phyloP scores from a whole-genome alignment of 2,888 invertebrate genomes.

The Drosophila robusta region DNA sequence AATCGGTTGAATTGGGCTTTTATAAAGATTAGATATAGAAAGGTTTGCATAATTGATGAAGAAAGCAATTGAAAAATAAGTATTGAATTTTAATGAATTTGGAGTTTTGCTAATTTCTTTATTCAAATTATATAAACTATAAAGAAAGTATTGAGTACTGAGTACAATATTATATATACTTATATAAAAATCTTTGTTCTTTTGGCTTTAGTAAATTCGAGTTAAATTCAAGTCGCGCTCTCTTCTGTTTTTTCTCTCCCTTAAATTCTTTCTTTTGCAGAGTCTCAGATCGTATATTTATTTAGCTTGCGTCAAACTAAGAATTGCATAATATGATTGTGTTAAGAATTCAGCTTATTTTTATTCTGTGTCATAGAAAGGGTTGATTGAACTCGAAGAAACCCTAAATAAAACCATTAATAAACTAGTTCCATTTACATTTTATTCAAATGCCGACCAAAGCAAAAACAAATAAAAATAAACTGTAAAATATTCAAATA shows the following conservation, averaged over 20 bases:
- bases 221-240: not conserved
- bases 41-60: constrained; percentile 16
- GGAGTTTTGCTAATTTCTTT: too few species aligned
- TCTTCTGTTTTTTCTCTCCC: not conserved
- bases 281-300: too few species aligned
- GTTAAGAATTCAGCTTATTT: not conserved
- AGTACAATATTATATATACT: not conserved
- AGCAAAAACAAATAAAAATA: constrained; percentile 11
- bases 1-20: constrained; percentile 33
- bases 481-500: constrained; percentile 56
- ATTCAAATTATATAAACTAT: not conserved
- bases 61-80: constrained; percentile 16
- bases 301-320: not conserved
- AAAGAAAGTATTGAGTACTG: not conserved
- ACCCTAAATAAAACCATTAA: constrained; percentile 29
- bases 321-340: constrained; percentile 7
- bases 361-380: constrained; percentile 15
- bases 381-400: constrained; percentile 64
- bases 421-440: constrained; percentile 47
- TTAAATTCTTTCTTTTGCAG: not conserved
- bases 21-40: constrained; percentile 16
- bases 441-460: constrained; percentile 25
- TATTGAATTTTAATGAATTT: constrained; percentile 4
- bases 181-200: not conserved
- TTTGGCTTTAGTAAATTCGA: too few species aligned